phyloP scores from a whole-genome alignment of 2,888 invertebrate species.

The Calliopum simillimum region DNA sequence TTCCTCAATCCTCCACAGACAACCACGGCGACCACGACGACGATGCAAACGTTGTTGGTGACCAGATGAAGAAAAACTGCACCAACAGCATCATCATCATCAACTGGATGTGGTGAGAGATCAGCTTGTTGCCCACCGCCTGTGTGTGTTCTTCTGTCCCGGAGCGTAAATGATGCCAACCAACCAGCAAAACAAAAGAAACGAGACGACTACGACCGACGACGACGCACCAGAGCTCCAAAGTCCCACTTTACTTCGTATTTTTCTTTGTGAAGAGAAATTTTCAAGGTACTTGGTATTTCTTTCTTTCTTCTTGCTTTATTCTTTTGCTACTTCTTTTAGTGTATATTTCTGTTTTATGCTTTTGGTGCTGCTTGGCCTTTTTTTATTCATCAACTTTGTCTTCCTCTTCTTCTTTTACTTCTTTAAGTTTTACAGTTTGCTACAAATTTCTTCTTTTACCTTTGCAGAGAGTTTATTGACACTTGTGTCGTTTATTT shows the following conservation, averaged over 20 bases:
- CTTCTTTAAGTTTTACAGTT: conserved; percentile 6
- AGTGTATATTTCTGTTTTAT: neutral
- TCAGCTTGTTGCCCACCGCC: neutral
- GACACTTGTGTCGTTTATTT: conserved; percentile 57
- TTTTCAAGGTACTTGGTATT: conserved; percentile 23
- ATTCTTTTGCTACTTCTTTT: conserved; percentile 22
- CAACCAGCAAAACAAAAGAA: neutral
- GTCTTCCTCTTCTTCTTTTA: conserved; percentile 11
- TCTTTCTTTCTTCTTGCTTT: conserved; percentile 2
- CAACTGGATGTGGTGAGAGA: neutral
- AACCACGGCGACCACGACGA: neutral
- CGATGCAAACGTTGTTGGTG: neutral
- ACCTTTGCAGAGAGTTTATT: conserved; percentile 54
- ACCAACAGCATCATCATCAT: neutral
- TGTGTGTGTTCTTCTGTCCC: neutral
- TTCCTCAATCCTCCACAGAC: neutral
- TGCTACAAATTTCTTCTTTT: conserved; percentile 29
- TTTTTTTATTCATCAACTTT: neutral
- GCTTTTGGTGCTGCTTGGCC: conserved; percentile 9
- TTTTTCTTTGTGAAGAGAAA: neutral
- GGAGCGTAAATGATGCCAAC: neutral
- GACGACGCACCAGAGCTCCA: neutral
- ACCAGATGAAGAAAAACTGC: neutral
- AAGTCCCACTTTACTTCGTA: conserved; percentile 6
- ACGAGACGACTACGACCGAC: neutral